Base-by-base conservation (phyloP, 2,888 invertebrate genomes). In the Heliothis peltigera region DNA sequence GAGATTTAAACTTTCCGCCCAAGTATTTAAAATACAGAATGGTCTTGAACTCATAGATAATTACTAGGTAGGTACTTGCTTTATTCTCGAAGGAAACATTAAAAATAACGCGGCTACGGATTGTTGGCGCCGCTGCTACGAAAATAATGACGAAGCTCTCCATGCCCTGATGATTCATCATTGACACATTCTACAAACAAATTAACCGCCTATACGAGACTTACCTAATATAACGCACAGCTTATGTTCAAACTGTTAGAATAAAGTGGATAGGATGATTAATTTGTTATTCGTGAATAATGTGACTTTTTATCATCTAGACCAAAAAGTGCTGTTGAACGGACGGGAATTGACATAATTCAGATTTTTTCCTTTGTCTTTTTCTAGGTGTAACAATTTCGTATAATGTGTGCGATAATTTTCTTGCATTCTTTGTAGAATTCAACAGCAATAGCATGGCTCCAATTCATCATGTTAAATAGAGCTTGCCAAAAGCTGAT, bases 51-150 rank as follows among this genome's bases (percentile, higher is more conserved):
- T 17, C 19, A 48, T 28, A 12, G 2, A 1, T 43, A 57, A 56
- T 28, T 19, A 39, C 4, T 15, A 51, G 4, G 10, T 7, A 21
- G 1, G 4, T 60, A 44, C 21, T 1, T 35, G 28, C 21, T 8
- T 28, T 42, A 53, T 12, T 39, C 32, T 43, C 64, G 42, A 54
- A 53, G 25, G 35, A 56, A 59, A 49, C 58, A 51, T 63, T 56
- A 49, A 68, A 72, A 64, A 47, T 17, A 39, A 61, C 6, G 5
- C 43, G 25, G 7, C 19, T 15, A 32, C 39, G 35, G 53, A 58
- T 62, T 57, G 48, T 52, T 62, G 67, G 73, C 62, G 67, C 73
- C 71, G 42, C 39, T 43, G 42, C 39, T 43, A 18, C 25, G 5
- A 70, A 69, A 56, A 53, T 70, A 46, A 44, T 61, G 55, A 71